phyloP scores from a whole-genome alignment of 2,888 invertebrate species.

The Ophioninae sp. region DNA sequence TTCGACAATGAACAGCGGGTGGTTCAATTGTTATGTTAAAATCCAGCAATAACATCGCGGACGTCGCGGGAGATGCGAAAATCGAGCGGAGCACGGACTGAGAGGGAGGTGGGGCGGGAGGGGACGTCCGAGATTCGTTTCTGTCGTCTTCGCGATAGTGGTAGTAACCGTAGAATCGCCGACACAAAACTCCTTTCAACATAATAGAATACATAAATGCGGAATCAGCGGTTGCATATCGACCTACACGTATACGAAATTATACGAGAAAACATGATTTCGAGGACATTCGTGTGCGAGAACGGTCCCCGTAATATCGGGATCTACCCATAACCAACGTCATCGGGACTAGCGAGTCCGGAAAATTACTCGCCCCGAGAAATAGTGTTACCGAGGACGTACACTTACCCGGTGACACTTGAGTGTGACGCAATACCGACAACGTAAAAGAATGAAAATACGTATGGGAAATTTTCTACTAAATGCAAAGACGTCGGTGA shows the following conservation, averaged over 20 bases:
- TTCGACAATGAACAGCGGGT: constrained; percentile 67
- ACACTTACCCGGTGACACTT: too few relatives aligned
- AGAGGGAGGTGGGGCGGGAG: background rate
- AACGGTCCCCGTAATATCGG: too few relatives aligned
- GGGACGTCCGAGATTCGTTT: constrained; percentile 36
- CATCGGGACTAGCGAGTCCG: too few relatives aligned
- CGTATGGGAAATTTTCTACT: too few relatives aligned
- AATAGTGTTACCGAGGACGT: too few relatives aligned
- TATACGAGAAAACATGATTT: background rate
- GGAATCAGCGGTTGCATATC: constrained; percentile 66
- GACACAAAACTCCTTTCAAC: constrained; percentile 66
- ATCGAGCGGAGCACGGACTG: background rate
- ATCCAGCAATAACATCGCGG: constrained; percentile 67
- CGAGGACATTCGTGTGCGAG: too few relatives aligned
- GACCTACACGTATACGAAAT: background rate
- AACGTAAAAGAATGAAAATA: too few relatives aligned
- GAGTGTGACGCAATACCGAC: too few relatives aligned
- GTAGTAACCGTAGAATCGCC: constrained; percentile 54
- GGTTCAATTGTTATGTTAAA: constrained; percentile 73
- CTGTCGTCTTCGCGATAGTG: constrained; percentile 55
- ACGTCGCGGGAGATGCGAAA: background rate
- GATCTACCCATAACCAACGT: too few relatives aligned
- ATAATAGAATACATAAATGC: constrained; percentile 73
- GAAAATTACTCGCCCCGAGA: too few relatives aligned
- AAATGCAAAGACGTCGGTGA: too few relatives aligned